Evolutionary conservation across 2,888 invertebrate genomes (phyloP).

Genomic region (Mamestra brassicae): DNA sequence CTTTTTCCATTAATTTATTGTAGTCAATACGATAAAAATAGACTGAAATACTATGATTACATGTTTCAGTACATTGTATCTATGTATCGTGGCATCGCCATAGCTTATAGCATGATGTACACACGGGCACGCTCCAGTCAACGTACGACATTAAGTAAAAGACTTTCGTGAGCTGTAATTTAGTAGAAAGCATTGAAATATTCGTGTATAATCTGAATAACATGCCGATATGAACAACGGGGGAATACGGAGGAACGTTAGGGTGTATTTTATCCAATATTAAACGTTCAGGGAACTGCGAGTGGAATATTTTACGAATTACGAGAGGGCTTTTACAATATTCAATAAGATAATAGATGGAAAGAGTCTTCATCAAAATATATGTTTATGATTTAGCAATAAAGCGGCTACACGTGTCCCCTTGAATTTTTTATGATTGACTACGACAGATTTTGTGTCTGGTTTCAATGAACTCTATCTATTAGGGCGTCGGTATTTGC

Average conservation of each 20-base stretch:
- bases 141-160: slow-evolving; percentile 86
- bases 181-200: slow-evolving; percentile 91
- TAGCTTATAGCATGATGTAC: slow-evolving; percentile 71
- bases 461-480: slow-evolving; percentile 23
- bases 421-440: slow-evolving; percentile 60
- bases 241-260: slow-evolving; percentile 86
- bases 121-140: slow-evolving; percentile 72
- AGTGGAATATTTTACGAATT: slow-evolving; percentile 88
- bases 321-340: slow-evolving; percentile 85
- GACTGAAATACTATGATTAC: slow-evolving; percentile 2
- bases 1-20: not conserved
- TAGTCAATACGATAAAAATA: not conserved
- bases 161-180: slow-evolving; percentile 90
- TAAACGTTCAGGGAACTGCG: slow-evolving; percentile 88
- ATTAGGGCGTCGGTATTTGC: not conserved
- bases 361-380: slow-evolving; percentile 73
- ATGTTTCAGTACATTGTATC: not conserved
- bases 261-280: slow-evolving; percentile 90
- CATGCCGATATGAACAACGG: slow-evolving; percentile 91
- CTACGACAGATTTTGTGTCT: slow-evolving; percentile 25
- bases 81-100: slow-evolving; percentile 60
- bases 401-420: slow-evolving; percentile 52
- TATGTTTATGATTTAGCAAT: slow-evolving; percentile 65
- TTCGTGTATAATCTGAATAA: slow-evolving; percentile 91
- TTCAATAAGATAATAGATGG: slow-evolving; percentile 85